Conservation (phyloP, 2,797 vertebrate species). For the Danio jaintianensis region DNA sequence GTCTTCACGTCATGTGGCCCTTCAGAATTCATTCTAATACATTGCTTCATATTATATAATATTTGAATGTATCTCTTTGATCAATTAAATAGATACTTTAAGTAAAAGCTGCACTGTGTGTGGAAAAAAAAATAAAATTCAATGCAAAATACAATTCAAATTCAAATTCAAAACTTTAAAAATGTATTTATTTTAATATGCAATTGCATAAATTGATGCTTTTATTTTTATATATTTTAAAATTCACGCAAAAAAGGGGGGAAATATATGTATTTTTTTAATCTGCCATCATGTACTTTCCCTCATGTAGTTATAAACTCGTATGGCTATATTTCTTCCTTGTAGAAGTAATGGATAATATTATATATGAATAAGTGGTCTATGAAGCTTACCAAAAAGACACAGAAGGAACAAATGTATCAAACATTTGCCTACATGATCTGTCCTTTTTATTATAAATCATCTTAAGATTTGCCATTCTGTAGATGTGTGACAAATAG, state of each 20-base stretch:
- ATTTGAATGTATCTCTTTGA: too few relatives aligned
- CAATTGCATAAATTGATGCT: neutral
- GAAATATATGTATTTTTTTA: too few relatives aligned
- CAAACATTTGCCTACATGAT: neutral
- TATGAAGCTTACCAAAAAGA: neutral
- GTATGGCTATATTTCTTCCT: neutral
- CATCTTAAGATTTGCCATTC: neutral
- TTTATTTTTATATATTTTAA: neutral
- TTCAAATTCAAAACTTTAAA: too few relatives aligned
- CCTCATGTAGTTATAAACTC: neutral
- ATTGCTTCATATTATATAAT: too few relatives aligned
- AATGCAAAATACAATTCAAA: too few relatives aligned
- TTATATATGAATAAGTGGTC: neutral
- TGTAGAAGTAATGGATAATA: neutral
- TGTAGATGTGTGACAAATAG: neutral
- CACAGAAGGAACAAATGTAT: neutral
- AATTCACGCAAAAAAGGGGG: too few relatives aligned
- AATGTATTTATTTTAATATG: too few relatives aligned
- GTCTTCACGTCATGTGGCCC: too few relatives aligned
- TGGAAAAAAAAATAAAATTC: too few relatives aligned
- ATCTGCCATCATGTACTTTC: neutral
- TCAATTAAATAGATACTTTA: too few relatives aligned
- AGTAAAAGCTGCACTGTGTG: too few relatives aligned
- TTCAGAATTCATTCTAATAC: too few relatives aligned
- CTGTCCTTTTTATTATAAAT: neutral